These are phyloP conservation scores for Drosophila nr. fundita DNA, from an alignment of 2,888 invertebrate species.

Conservation along the genomic window DNA sequence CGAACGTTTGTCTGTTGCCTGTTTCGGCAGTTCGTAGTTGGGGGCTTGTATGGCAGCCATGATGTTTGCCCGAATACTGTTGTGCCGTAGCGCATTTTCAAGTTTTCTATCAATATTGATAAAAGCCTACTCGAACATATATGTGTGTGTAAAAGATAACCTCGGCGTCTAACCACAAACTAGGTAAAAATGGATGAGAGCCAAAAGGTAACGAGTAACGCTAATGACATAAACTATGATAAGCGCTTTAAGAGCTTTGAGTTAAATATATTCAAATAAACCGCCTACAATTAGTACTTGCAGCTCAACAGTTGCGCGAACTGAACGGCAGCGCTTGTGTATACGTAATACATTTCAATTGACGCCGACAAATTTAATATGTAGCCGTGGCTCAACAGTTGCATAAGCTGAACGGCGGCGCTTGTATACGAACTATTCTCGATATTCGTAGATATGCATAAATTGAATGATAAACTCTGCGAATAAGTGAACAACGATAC, in stretches of 20 bases:
- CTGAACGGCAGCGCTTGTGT: not conserved
- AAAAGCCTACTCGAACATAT: constrained; percentile 39
- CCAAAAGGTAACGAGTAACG: not conserved
- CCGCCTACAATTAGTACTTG: not conserved
- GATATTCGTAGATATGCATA: not conserved
- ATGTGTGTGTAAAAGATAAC: constrained; percentile 12
- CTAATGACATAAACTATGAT: not conserved
- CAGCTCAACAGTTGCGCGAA: not conserved
- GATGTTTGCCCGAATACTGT: constrained; percentile 40
- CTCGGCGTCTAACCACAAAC: not conserved
- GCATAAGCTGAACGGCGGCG: not conserved
- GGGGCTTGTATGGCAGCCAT: constrained; percentile 38
- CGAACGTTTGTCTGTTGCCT: constrained; percentile 52
- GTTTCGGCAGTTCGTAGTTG: not conserved
- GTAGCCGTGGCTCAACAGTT: not conserved
- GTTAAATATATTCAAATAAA: not conserved
- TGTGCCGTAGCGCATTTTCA: constrained; percentile 15
- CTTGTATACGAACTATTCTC: not conserved
- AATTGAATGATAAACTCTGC: not conserved
- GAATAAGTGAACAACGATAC: not conserved
- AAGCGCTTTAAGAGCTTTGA: constrained; percentile 5
- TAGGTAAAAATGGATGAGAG: not conserved
- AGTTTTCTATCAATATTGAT: constrained; percentile 33
- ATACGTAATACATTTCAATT: not conserved
- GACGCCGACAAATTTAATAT: not conserved